Percentiles rank a stretch among this genome's conserved stretches.
Conservation (phyloP, 2,888 invertebrate genomes). For the Orthonevra nobilis region DNA sequence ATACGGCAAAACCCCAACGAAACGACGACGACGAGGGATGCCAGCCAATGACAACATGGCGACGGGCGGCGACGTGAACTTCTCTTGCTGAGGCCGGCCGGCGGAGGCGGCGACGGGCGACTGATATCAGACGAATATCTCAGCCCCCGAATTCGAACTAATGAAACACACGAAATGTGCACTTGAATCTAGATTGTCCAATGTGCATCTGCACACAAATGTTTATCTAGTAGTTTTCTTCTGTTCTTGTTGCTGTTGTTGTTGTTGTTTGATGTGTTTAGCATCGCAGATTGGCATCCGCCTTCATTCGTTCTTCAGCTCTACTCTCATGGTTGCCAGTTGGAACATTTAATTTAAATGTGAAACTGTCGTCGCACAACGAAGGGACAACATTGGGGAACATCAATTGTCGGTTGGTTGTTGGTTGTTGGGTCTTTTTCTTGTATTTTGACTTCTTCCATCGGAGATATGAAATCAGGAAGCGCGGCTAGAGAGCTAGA, state of each 20-base stretch:
- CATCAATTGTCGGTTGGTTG: constrained; percentile 3
- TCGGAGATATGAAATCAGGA: constrained; percentile 56
- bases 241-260: too few relatives aligned
- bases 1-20: too few relatives aligned
- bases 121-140: constrained; percentile 23
- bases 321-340: background rate
- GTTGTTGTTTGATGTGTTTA: constrained; percentile 67
- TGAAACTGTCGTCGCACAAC: constrained; percentile 40
- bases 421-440: too few relatives aligned
- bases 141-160: constrained; percentile 54
- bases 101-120: too few relatives aligned
- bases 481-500: constrained; percentile 5
- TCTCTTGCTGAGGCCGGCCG: too few relatives aligned
- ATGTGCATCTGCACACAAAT: constrained; percentile 37
- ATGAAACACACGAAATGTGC: constrained; percentile 69
- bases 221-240: constrained; percentile 53
- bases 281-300: constrained; percentile 38
- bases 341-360: constrained; percentile 63
- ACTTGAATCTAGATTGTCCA: constrained; percentile 59
- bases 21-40: background rate
- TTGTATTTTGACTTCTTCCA: constrained; percentile 36
- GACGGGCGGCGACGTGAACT: too few relatives aligned
- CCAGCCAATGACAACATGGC: too few relatives aligned
- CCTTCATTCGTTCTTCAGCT: background rate
- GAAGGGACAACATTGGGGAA: constrained; percentile 1